Evolutionary conservation across 1,140 invertebrate species (phyloP), one percentile per base, ranked within the genome.

Genomic region (Drosophila paulistorum): DNA sequence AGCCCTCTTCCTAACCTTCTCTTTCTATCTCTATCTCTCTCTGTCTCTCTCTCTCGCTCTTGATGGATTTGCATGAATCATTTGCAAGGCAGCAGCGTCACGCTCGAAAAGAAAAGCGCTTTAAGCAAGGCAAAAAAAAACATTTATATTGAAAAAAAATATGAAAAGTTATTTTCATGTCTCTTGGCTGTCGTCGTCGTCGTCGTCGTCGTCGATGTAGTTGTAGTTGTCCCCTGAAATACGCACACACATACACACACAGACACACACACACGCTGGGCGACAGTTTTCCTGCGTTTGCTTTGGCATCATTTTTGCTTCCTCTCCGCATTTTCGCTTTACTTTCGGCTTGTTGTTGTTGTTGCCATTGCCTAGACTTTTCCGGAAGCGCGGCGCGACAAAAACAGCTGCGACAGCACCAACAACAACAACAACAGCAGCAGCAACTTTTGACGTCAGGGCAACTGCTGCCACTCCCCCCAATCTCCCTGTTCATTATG

Each of bases 61-160:
- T 85, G 84, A 89, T 89, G 84, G 85, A 89, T 89, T 89, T 89
- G 85, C 84, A 89, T 89, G 84, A 89, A 89, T 89, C 84, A 89
- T 89, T 89, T 51, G 20, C 45, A 51, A 51, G 83, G 54, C 74
- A 74, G 74, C 86, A 66, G 80, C 84, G 84, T 89, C 85, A 89
- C 81, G 84, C 85, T 89, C 71, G 84, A 72, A 55, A 75, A 48
- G 84, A 89, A 84, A 89, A 89, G 67, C 84, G 84, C 77, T 68
- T 74, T 71, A 76, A 30, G 48, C 54, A 39, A 62, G 42, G 42
- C 70, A 75, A 65, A 60, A 58, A 79, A 85, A 75, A 77, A 69
- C 66, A 74, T 67, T 51, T 20, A 70, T 80, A 70, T 84, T 84
- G 77, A 81, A 73, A 51, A 51, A 30, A 51, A 51, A 82, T 78